These are phyloP conservation scores for Thomomys bottae DNA, from an alignment of 2,113 vertebrate genomes.

Conservation along the genomic window DNA sequence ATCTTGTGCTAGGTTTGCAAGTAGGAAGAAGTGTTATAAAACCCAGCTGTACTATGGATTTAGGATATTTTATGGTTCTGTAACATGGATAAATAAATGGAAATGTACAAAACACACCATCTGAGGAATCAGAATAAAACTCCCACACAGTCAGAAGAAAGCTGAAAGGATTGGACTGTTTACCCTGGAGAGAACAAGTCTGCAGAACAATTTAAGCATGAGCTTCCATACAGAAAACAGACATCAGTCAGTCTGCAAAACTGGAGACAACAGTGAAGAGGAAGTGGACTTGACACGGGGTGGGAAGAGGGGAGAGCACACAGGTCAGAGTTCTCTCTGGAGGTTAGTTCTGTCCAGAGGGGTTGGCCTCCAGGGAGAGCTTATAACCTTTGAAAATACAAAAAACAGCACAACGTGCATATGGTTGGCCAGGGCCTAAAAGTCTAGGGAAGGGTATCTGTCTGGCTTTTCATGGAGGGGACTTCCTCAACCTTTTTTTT, in stretches of 20 bases:
- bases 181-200: conserved; percentile 34
- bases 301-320: conserved; percentile 9
- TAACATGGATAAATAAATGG: conserved; percentile 8
- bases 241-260: background rate
- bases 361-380: conserved; percentile 49
- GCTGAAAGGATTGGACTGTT: conserved; percentile 1
- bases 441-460: background rate
- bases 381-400: conserved; percentile 43
- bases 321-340: conserved; percentile 46
- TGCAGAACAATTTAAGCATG: conserved; percentile 33
- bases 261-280: conserved; percentile 32
- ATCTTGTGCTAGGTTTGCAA: conserved; percentile 11
- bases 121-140: conserved; percentile 40
- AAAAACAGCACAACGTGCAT: conserved; percentile 49
- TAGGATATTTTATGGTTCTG: conserved; percentile 53
- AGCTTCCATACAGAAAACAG: background rate
- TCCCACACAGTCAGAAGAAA: conserved; percentile 17
- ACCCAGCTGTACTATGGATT: conserved; percentile 23
- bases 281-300: background rate
- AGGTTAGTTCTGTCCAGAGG: conserved; percentile 47
- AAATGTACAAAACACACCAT: conserved; percentile 49
- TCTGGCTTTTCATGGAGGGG: background rate
- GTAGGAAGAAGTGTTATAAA: conserved; percentile 36
- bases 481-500: no score
- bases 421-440: background rate